Evolutionary conservation across 2,888 invertebrate genomes (phyloP).

Genomic region (Asteroscopus sphinx): DNA sequence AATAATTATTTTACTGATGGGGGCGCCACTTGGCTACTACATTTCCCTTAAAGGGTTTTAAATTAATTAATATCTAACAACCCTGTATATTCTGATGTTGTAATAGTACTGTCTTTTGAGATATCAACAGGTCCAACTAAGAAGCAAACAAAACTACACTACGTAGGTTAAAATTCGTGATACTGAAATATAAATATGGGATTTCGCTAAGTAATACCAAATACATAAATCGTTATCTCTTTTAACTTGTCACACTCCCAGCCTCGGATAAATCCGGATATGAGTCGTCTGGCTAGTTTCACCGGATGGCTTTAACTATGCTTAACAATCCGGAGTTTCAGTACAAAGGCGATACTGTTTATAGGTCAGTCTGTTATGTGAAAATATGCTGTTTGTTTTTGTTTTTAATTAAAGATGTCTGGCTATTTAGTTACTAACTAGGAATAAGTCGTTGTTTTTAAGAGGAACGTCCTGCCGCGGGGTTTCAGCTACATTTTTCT

Average conservation of each 20-base stretch:
- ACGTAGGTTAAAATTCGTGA: no score
- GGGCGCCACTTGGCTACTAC: no score
- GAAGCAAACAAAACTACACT: no score
- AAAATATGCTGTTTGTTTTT: slow-evolving; percentile 23
- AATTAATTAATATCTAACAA: no score
- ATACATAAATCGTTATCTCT: slow-evolving; percentile 6
- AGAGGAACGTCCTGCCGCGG: not conserved
- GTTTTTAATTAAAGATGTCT: not conserved
- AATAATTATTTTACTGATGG: no score
- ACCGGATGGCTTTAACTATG: slow-evolving; percentile 57
- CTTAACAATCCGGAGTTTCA: slow-evolving; percentile 53
- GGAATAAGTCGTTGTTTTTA: not conserved
- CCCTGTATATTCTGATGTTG: no score
- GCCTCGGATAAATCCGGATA: slow-evolving; percentile 49
- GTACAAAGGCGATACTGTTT: slow-evolving; percentile 39
- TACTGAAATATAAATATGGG: no score
- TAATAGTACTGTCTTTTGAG: no score
- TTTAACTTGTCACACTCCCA: slow-evolving; percentile 9
- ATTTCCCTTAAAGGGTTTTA: no score
- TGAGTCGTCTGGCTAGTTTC: slow-evolving; percentile 56
- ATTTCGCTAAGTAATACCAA: no score
- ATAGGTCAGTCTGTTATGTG: slow-evolving; percentile 27
- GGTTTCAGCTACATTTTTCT: no score
- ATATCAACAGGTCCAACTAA: no score
- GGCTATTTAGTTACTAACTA: not conserved